phyloP scores from a whole-genome alignment of 1,140 invertebrate genomes.

The Lasioglossum albipes region DNA sequence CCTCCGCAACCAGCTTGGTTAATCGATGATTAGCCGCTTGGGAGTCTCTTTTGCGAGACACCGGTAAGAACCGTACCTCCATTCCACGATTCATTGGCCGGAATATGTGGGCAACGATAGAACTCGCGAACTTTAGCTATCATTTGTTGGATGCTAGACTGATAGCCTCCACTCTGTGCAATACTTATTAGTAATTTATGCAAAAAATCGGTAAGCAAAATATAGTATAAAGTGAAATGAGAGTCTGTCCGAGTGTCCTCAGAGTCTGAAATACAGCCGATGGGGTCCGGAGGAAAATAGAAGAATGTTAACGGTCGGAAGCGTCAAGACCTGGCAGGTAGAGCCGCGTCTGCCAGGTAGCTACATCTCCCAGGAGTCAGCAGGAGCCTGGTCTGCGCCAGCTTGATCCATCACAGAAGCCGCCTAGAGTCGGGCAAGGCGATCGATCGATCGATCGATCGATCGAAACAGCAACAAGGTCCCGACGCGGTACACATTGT shows the following conservation, averaged over 20 bases:
- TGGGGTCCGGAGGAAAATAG: too few relatives aligned
- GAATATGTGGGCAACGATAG: too few relatives aligned
- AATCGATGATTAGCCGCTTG: constrained; percentile 59
- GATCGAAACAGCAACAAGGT: not conserved
- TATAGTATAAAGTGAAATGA: too few relatives aligned
- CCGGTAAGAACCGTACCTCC: not conserved
- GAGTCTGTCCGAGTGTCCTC: too few relatives aligned
- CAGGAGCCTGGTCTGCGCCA: not conserved
- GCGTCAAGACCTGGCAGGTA: not conserved
- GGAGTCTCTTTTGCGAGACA: not conserved
- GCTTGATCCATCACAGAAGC: not conserved
- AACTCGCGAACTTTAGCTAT: too few relatives aligned
- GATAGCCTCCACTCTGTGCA: too few relatives aligned
- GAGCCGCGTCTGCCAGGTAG: constrained; percentile 1
- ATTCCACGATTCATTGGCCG: too few relatives aligned
- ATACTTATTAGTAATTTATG: too few relatives aligned
- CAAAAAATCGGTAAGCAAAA: too few relatives aligned
- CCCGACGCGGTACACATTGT: not conserved
- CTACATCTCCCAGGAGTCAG: not conserved
- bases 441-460: not conserved
- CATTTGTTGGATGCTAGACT: too few relatives aligned
- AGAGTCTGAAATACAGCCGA: not conserved
- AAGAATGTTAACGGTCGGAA: not conserved
- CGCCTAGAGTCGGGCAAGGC: not conserved
- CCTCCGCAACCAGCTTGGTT: constrained; percentile 28